Evolutionary conservation across 2,797 vertebrate species (phyloP), one percentile per base, ranked within the genome.

Genomic region (Cirrhinus mrigala): DNA sequence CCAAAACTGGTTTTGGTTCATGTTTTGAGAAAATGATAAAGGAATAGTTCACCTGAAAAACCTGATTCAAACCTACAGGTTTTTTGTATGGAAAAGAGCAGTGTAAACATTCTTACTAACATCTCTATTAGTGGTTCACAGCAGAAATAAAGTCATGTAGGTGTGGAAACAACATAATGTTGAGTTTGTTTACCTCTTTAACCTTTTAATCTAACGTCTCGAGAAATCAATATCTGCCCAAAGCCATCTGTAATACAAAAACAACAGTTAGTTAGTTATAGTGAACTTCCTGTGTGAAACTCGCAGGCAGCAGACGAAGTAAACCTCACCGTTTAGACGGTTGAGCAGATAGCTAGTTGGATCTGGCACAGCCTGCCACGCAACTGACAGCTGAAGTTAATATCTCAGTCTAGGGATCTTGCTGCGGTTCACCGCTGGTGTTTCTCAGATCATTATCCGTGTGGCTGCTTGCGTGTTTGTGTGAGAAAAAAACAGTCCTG

Each of bases 391-490:
- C 70, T 89, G 75, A 81, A 87, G 58, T 85, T 24, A 89, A 86
- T 64, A 52, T 14, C 82, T 87, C 71, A 75, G 58, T 73, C 82
- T 78, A 27, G 15, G 24, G 69, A 62, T 81, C 37, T 79, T 90
- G 71, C 56, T 88, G 84, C 50, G 87, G 86, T 88, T 86, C 79
- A 29, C n/a, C 75, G 70, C 70, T 69, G 24, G 76, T 81, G 56
- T 85, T 33, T 79, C 71, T 81, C 73, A 90, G 92, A 93, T 92
- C 82, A 79, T 46, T 79, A 85, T 89, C 91, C 46, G 50, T 58
- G 24, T 10, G 16, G 64, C 29, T 64, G 52, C 46, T 64, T 48
- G n/a, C 77, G 75, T 71, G 80, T 71, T 74, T 82, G 66, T 79
- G 7, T 79, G 73, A 62, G 37, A 40, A 46, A 74, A n/a, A 78